These are phyloP conservation scores for Phataginus tetradactyla DNA, from an alignment of 2,797 vertebrate species.

Conservation along the genomic window DNA sequence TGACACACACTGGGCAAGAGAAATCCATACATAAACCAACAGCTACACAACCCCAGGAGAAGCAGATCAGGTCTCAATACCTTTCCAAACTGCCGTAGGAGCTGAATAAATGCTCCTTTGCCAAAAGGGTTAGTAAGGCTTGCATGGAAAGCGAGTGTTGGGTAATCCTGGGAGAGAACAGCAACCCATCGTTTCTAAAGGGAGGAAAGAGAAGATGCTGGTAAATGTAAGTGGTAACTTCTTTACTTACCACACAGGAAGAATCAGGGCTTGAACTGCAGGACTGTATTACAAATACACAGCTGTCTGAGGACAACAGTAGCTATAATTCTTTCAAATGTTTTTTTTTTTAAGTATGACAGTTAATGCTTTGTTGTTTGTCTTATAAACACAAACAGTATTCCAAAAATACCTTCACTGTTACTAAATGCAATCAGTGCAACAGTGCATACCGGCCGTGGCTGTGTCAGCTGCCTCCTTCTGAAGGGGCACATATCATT, in stretches of 20 bases:
- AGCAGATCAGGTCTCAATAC: slow-evolving; percentile 82
- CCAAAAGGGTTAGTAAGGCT: slow-evolving; percentile 99
- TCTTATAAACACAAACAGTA: slow-evolving; percentile 76
- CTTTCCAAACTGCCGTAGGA: slow-evolving; percentile 98
- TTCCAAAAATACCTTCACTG: slow-evolving; percentile 74
- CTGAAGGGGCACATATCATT: slow-evolving; percentile 41
- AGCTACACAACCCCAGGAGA: neutral
- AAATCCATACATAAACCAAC: neutral
- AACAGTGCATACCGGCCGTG: slow-evolving; percentile 67
- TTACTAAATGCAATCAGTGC: slow-evolving; percentile 77
- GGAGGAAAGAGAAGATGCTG: neutral
- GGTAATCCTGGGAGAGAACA: slow-evolving; percentile 95
- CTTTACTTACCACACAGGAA: slow-evolving; percentile 47
- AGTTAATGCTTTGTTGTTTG: slow-evolving; percentile 70
- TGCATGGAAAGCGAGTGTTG: slow-evolving; percentile 97
- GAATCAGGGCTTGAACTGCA: slow-evolving; percentile 29
- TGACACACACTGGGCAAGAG: neutral
- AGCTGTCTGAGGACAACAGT: slow-evolving; percentile 18
- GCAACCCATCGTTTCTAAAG: slow-evolving; percentile 97
- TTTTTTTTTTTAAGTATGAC: slow-evolving; percentile 71
- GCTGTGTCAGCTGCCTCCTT: slow-evolving; percentile 54
- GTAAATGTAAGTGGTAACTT: neutral
- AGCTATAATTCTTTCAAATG: slow-evolving; percentile 71
- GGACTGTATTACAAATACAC: slow-evolving; percentile 45
- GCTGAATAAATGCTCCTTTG: slow-evolving; percentile 98